Evolutionary conservation across 2,797 vertebrate genomes (phyloP), one percentile per base, ranked within the genome.

Genomic region (Megaceryle alcyon): DNA sequence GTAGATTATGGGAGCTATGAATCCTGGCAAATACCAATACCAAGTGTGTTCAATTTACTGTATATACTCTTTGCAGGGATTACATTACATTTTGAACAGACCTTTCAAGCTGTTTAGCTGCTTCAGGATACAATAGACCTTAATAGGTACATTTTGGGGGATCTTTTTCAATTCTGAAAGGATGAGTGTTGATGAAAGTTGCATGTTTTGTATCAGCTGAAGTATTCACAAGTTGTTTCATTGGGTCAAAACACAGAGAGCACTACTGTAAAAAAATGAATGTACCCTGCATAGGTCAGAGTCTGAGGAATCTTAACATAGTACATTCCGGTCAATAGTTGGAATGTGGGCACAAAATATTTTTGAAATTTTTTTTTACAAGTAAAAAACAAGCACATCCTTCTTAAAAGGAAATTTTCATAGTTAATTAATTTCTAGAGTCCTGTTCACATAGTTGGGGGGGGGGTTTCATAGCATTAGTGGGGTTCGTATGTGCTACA

Each of bases 391-490:
- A 25, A 81, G 10, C 29, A 61, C 20, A 65, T n/a, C 18, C 6
- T 84, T 15, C 15, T 82, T 78, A 33, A n/a, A 70, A 89, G 33
- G n/a, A 68, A 65, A 33, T 75, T 57, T 65, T 44, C 17, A 2
- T 78, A 77, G 53, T 33, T 63, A 22, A 44, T 73, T 1, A 44
- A 70, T 64, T 89, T 73, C 9, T 48, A 28, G 41, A 77, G 17
- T 43, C 23, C 31, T 60, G 26, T 23, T 43, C 2, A 15, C 18
- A 23, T 33, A n/a, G 25, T 23, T 37, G 39, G 18, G 43, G 6
- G 7, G 48, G 9, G 1, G 0, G 3, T 31, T 35, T 23, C 33
- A 10, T 17, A 39, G 82, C 0, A 0, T 35, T 53, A 35, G 2
- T 22, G 22, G 29, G 17, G 2, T 78, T 84, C 86, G 4, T 64